A percentile compares a stretch with the other conserved stretches of the same genome.
These are phyloP conservation scores for Echiichthys vipera DNA, from an alignment of 2,797 vertebrate genomes.

Conservation along the genomic window DNA sequence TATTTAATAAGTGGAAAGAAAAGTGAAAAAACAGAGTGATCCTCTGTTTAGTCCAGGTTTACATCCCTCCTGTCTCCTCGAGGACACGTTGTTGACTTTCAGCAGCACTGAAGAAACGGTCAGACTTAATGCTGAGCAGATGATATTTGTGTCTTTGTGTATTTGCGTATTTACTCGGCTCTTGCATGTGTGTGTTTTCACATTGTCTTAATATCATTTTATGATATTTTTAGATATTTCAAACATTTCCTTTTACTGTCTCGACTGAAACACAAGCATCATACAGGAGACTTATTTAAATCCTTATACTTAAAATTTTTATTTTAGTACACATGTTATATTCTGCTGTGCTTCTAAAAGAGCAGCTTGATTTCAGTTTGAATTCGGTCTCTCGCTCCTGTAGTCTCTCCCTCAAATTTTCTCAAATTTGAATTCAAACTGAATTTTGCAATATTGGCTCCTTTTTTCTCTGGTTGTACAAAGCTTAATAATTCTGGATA, in stretches of 20 bases:
- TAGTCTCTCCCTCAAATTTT: background rate
- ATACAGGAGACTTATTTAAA: background rate
- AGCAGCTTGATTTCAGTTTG: background rate
- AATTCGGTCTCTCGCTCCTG: background rate
- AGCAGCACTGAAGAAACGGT: conserved; percentile 10
- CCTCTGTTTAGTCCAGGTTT: background rate
- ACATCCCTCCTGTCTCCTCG: background rate
- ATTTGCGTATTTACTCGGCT: conserved; percentile 18
- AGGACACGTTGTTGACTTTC: conserved; percentile 14
- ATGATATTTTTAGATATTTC: background rate
- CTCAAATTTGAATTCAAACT: background rate
- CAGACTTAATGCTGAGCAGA: conserved; percentile 7
- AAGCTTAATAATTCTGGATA: background rate
- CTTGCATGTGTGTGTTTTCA: background rate
- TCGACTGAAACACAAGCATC: background rate
- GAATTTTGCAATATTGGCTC: background rate
- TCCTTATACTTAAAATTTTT: background rate
- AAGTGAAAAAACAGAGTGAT: background rate
- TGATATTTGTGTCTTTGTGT: conserved; percentile 12
- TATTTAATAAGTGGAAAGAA: background rate
- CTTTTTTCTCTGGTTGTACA: no score
- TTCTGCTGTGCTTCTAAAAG: background rate
- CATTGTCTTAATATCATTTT: background rate
- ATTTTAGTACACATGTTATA: background rate
- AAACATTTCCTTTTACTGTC: no score